A percentile compares a stretch with the other conserved stretches of the same genome.
phyloP scores from a whole-genome alignment of 1,140 invertebrate species.

The Eurosta solidaginis region DNA sequence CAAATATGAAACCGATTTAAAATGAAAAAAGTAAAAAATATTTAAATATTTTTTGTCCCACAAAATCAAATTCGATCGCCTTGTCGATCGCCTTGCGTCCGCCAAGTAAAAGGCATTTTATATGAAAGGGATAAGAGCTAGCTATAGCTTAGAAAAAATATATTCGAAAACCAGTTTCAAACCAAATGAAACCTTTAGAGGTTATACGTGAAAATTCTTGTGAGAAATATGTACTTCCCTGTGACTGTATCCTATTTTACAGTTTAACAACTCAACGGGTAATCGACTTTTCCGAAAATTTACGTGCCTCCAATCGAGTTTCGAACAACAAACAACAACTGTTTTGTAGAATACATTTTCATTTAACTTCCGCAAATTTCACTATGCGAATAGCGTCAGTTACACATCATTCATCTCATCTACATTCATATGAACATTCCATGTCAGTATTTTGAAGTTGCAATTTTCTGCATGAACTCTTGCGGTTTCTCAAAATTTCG shows the following conservation, averaged over 20 bases:
- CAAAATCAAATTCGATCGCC: too few relatives aligned
- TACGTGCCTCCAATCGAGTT: background rate
- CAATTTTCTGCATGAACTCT: background rate
- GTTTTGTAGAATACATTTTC: background rate
- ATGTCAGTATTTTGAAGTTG: constrained; percentile 3
- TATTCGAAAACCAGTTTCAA: too few relatives aligned
- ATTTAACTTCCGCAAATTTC: background rate
- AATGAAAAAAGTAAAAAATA: too few relatives aligned
- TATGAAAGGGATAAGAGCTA: too few relatives aligned
- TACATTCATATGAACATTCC: background rate
- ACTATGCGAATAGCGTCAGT: background rate
- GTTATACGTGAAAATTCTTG: too few relatives aligned
- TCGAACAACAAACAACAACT: background rate
- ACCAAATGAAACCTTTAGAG: too few relatives aligned
- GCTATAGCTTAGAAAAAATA: too few relatives aligned
- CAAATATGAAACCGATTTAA: too few relatives aligned
- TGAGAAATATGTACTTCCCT: too few relatives aligned
- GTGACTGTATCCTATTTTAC: background rate
- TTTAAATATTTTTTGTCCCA: too few relatives aligned
- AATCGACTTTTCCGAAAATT: background rate
- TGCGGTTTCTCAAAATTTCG: background rate
- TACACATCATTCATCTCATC: background rate
- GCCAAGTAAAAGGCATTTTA: too few relatives aligned
- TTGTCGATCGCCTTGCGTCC: too few relatives aligned
- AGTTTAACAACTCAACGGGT: background rate